Percentiles rank a stretch among this genome's conserved stretches.
Conservation (phyloP, 2,797 vertebrate genomes). For the Propithecus perrieri region DNA sequence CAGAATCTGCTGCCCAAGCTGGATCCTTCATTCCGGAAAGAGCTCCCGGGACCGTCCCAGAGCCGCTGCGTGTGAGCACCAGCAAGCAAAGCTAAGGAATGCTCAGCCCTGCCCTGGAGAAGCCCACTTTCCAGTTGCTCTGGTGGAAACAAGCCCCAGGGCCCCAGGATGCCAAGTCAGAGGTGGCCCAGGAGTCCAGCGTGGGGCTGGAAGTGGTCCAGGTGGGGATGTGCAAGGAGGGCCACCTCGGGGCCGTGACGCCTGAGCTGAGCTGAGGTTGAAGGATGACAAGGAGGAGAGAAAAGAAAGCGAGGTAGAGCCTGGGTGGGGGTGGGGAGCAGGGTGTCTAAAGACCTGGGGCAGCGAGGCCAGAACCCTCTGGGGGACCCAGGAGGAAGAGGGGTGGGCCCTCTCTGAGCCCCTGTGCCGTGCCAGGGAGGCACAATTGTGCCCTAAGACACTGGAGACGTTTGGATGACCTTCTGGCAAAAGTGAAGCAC, state of each 20-base stretch:
- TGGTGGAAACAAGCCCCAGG: not conserved
- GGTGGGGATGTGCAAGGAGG: too few species aligned
- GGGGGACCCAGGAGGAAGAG: not conserved
- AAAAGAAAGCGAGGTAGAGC: not conserved
- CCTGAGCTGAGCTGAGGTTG: not conserved
- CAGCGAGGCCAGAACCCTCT: not conserved
- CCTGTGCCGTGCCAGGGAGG: not conserved
- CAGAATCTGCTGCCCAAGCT: not conserved
- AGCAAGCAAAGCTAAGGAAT: not conserved
- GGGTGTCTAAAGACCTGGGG: not conserved
- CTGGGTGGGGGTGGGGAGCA: too few species aligned
- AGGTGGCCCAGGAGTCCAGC: not conserved
- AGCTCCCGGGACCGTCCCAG: not conserved
- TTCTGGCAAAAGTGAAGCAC: not conserved
- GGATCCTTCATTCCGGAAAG: not conserved
- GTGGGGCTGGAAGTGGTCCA: not conserved
- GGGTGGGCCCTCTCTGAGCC: not conserved
- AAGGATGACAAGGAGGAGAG: too few species aligned
- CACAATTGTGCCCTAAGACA: not conserved
- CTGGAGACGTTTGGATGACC: not conserved
- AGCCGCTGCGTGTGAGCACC: not conserved
- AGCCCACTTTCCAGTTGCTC: not conserved
- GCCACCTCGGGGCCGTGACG: fast-evolving
- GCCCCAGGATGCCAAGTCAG: fast-evolving
- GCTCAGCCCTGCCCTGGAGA: too few species aligned